Base-by-base conservation (phyloP, 2,113 vertebrate species). In the Anolis carolinensis region DNA sequence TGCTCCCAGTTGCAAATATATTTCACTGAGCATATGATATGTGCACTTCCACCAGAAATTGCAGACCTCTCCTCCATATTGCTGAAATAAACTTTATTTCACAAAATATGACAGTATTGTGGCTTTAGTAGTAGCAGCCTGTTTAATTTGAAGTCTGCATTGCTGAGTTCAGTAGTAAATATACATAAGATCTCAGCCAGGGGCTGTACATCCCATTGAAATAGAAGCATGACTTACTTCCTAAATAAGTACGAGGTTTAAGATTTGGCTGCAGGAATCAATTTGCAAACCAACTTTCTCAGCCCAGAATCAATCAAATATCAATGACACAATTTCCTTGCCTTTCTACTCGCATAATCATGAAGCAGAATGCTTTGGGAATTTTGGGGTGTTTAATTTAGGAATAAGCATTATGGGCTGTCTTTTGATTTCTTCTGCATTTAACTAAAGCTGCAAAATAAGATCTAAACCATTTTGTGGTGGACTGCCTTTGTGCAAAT, bases 371-470 rank as follows among this genome's bases (percentile, higher is more conserved):
- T 87, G 86, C 88, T 89, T 93, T 91, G 94, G 90, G 62, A 59
- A 87, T 80, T 44, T 89, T 89, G 90, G 90, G 95, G 77, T 96
- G 95, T 89, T 95, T 94, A 93, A 39, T 93, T 59, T 93, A 96
- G 94, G 92, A 90, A 94, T 94, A 94, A 91, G 77, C 94, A 92
- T 96, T 91, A 96, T 89, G 94, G 93, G 90, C 93, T 94, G 76
- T 93, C 90, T 90, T 87, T 62, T 68, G 89, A 86, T 95, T 93
- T 90, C 91, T 92, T 90, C 90, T 92, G 82, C 84, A 91, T 93
- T 86, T 93, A 81, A 86, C 89, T 89, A 95, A 92, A 93, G 95
- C 96, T 96, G 96, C 95, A 96, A 96, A 97, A 96, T 88, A 96
- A 96, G 93, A 96, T 95, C 94, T 94, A 95, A 96, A 95, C 94